Conservation (phyloP, 2,797 vertebrate genomes). For the Acomys russatus region DNA sequence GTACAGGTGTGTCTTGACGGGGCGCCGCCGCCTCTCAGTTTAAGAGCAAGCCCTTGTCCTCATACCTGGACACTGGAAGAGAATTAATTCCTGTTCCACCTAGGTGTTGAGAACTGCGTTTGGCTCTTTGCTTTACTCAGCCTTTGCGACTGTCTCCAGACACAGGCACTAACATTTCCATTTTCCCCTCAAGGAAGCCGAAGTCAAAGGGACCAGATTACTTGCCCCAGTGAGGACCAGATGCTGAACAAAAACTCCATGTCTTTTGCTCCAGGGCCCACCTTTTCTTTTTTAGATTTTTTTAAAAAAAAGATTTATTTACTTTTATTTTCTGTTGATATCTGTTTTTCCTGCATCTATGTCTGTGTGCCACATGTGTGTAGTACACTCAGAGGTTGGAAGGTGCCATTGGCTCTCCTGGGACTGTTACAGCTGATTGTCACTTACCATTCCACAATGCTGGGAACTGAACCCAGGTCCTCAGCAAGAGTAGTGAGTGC, state of each 20-base stretch:
- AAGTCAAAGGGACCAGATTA: slow-evolving; percentile 6
- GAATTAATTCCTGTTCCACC: background rate
- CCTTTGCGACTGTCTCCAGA: background rate
- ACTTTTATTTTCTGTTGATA: background rate
- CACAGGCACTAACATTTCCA: background rate
- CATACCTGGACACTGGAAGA: background rate
- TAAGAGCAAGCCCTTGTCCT: slow-evolving; percentile 27
- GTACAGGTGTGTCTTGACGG: background rate
- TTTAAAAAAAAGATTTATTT: background rate
- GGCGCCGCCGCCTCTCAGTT: background rate
- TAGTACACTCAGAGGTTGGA: background rate
- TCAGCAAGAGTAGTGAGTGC: background rate
- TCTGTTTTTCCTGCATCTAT: background rate
- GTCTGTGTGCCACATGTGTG: background rate
- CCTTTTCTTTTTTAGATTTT: background rate
- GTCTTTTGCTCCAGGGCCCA: background rate
- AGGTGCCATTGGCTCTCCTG: background rate
- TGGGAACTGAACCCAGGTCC: background rate
- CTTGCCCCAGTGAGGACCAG: background rate
- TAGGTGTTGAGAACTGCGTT: background rate
- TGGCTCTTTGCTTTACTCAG: slow-evolving; percentile 33
- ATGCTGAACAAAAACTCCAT: background rate
- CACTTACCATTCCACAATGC: background rate
- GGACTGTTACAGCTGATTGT: background rate
- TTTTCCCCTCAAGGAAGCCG: slow-evolving; percentile 54